Conservation (phyloP, 1,140 invertebrate species). For the Thereuonema tuberculata region DNA sequence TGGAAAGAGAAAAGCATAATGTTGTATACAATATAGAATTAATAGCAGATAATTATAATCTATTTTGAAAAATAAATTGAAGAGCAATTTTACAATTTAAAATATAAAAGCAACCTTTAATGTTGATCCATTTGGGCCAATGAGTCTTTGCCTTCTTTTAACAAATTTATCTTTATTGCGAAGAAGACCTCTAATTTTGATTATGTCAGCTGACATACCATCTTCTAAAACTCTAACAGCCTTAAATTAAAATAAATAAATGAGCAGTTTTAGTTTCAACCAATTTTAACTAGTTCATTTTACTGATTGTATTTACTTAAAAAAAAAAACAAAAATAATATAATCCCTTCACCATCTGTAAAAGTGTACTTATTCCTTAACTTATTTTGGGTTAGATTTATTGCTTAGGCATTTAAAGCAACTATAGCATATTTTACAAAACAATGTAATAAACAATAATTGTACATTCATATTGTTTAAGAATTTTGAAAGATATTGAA, state of each 20-base stretch:
- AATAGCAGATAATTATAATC: neutral
- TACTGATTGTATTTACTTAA: no score
- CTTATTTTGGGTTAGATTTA: no score
- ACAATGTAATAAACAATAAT: no score
- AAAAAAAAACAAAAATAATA: neutral
- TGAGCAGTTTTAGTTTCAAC: no score
- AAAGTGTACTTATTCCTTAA: no score
- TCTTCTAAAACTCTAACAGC: conserved; percentile 52
- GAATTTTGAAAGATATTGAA: no score
- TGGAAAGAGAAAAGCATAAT: conserved; percentile 20
- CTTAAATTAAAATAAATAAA: conserved; percentile 22
- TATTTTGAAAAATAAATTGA: neutral
- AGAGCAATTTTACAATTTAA: neutral
- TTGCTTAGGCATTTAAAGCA: no score
- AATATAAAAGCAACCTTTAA: conserved; percentile 46
- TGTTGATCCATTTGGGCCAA: conserved; percentile 93
- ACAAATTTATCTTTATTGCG: conserved; percentile 91
- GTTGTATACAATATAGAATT: neutral
- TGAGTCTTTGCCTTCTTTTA: conserved; percentile 82
- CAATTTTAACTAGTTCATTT: no score
- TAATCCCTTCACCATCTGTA: no score
- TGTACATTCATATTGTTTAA: no score
- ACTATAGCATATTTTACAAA: no score
- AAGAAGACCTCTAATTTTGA: conserved; percentile 86
- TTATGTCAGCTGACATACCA: conserved; percentile 86